Evolutionary conservation across 2,888 invertebrate species (phyloP), one percentile per base, ranked within the genome.

Genomic region (Lasius platythorax): DNA sequence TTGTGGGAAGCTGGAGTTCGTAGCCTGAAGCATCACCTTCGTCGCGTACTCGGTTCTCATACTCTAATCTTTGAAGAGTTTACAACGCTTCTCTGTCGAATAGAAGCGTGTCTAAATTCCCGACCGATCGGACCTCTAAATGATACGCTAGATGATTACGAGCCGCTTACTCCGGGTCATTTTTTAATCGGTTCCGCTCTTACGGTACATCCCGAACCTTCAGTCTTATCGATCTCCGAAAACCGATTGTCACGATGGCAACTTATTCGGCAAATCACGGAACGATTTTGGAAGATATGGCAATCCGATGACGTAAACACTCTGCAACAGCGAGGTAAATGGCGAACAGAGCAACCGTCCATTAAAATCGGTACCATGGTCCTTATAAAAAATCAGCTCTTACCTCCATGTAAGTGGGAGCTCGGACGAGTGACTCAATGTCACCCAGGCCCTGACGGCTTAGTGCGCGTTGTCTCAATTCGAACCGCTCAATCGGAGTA

Each of bases 241-340:
- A 75, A 64, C 18, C 43, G 75, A 5, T n/a, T 75, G 5, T 46
- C 75, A 0, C 75, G 75, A 0, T 66, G 76, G 67, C 76, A 76
- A 56, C 30, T 37, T 1, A 6, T 76, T 33, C 53, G 53, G 11
- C 64, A 53, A 11, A 66, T 76, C 4, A 28, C 28, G 2, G 66
- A 76, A n/a, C 6, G n/a, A 1, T 76, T 76, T 15, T 76, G 76
- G 76, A 76, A 67, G 23, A 12, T 53, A 8, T 76, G 76, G 76
- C 37, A 46, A 4, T 15, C 11, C 53, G 67, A 76, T 5, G 67
- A 66, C 18, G n/a, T 76, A 0, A 76, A 76, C 23, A 66, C 66
- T 2, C 23, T 76, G 12, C 76, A 76, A 66, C 76, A 76, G 23
- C 67, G 76, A 12, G 9, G 18, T 4, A 66, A 33, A 37, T 53